Evolutionary conservation across 2,888 invertebrate genomes (phyloP), one percentile per base, ranked within the genome.

Genomic region (Halictus ligatus): DNA sequence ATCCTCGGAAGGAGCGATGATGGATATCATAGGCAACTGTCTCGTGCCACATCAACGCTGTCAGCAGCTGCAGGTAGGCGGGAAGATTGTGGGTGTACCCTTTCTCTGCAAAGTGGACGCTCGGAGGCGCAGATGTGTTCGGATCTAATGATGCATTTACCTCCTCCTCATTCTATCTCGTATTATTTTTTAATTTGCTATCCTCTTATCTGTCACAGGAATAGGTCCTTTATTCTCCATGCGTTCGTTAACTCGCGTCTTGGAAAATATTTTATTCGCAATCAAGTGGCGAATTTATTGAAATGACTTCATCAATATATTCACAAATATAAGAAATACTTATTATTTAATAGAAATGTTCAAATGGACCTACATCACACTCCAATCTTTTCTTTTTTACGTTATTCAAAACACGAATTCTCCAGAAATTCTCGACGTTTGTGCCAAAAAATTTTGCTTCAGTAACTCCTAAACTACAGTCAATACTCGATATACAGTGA

Each of bases 21-120:
- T 94, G 92, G 92, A 94, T 94, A 93, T 91, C 91, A 88, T 92
- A 91, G 92, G 91, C 89, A 92, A 94, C 91, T 92, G 92, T 94
- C 93, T 91, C 92, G 91, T 90, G 92, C 88, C 92, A 87, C 86
- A 92, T 93, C 92, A 89, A 76, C 88, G 88, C 92, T 93, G 93
- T 92, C 92, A 89, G 92, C 93, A 91, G 92, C 92, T 92, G 92
- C 92, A 91, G 91, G 91, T 91, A 92, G 90, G 85, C 79, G 84
- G 85, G 80, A 87, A 86, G 86, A 78, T 87, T 71, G 88, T 89
- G 85, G 88, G 81, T 86, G 88, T 89, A 80, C 80, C 84, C 82
- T 78, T 83, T 83, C 58, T 25, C 77, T 72, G 86, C 69, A 80
- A 74, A 84, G 74, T 79, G 81, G 25, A 77, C 18, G 67, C 78